A percentile compares a stretch with the other conserved stretches of the same genome.
phyloP scores from a whole-genome alignment of 2,113 vertebrate species.

The Ictalurus furcatus region DNA sequence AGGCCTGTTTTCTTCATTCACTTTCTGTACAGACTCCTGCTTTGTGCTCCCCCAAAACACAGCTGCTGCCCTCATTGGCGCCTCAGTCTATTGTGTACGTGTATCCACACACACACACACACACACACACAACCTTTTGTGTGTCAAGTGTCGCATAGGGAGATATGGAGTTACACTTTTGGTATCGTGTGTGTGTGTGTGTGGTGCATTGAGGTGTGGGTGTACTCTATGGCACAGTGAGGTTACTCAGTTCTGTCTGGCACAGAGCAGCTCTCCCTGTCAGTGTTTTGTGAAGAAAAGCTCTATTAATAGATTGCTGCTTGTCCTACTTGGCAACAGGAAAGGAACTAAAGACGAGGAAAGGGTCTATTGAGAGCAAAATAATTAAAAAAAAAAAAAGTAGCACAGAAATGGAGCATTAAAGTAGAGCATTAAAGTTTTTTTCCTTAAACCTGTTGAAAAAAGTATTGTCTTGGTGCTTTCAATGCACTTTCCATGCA shows the following conservation, averaged over 20 bases:
- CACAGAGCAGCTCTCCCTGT: conserved; percentile 63
- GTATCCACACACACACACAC: conserved; percentile 43
- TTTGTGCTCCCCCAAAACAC: conserved; percentile 56
- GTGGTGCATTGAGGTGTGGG: conserved; percentile 41
- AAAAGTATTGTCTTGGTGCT: not conserved
- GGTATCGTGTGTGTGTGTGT: conserved; percentile 29
- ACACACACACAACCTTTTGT: conserved; percentile 39
- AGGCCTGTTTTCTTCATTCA: conserved; percentile 56
- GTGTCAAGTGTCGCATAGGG: conserved; percentile 33
- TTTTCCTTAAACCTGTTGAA: conserved; percentile 26
- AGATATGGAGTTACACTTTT: conserved; percentile 24
- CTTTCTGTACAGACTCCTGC: conserved; percentile 58
- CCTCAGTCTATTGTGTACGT: conserved; percentile 70
- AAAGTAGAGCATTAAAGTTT: conserved; percentile 61
- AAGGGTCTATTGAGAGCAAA: conserved; percentile 71
- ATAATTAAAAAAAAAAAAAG: conserved; percentile 46
- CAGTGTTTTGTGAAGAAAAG: conserved; percentile 61
- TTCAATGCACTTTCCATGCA: not conserved
- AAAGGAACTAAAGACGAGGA: conserved; percentile 71
- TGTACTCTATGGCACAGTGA: conserved; percentile 59
- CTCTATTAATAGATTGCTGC: conserved; percentile 78
- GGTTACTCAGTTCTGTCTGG: conserved; percentile 67
- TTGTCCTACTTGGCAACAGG: conserved; percentile 80
- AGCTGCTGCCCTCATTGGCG: conserved; percentile 66
- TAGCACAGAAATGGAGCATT: conserved; percentile 66